A percentile compares a stretch with the other conserved stretches of the same genome.
Conservation (phyloP, 2,888 invertebrate species). For the Gymnocheta viridis region DNA sequence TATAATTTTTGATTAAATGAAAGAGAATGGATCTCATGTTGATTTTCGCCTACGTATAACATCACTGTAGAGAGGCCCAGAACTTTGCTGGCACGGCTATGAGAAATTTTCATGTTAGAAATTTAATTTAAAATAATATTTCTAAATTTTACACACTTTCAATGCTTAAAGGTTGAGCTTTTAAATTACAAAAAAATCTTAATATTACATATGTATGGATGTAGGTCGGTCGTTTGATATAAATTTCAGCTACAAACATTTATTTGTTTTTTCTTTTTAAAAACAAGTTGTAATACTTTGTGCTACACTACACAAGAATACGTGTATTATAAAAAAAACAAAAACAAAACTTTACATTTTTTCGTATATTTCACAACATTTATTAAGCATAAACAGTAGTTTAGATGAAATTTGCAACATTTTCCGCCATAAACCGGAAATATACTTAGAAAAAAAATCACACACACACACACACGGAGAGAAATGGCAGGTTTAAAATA, state of each 20-base stretch:
- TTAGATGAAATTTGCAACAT: constrained; percentile 37
- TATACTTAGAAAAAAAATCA: not conserved
- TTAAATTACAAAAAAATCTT: no score
- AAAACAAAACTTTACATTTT: not conserved
- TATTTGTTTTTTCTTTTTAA: not conserved
- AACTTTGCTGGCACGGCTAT: no score
- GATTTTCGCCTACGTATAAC: no score
- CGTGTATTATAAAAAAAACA: not conserved
- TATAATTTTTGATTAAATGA: no score
- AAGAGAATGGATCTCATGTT: no score
- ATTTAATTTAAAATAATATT: no score
- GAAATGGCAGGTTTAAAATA: constrained; percentile 38
- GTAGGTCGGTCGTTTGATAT: constrained; percentile 32
- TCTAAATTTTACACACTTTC: no score
- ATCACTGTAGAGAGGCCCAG: no score
- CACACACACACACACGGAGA: not conserved
- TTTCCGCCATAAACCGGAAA: constrained; percentile 30
- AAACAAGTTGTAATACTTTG: not conserved
- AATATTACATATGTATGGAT: no score
- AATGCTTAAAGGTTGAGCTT: no score
- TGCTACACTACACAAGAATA: not conserved
- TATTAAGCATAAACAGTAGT: constrained; percentile 42
- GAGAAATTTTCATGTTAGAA: no score
- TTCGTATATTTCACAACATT: constrained; percentile 18
- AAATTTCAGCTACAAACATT: not conserved